Percentiles rank a stretch among this genome's conserved stretches.
phyloP scores from a whole-genome alignment of 2,888 invertebrate genomes.

The Malacosoma neustria region DNA sequence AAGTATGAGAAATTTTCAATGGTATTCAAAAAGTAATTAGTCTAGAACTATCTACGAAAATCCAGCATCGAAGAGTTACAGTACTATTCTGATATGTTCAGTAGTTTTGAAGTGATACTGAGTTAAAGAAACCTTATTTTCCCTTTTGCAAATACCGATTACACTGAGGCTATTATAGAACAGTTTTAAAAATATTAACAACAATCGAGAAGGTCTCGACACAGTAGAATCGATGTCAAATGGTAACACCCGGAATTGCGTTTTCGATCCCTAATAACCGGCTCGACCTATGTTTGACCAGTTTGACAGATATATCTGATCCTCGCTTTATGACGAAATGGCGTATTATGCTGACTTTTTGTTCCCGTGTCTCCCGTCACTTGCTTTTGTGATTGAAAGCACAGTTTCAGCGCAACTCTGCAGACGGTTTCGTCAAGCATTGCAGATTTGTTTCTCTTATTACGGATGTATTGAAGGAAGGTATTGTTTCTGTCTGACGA shows the following conservation, averaged over 20 bases:
- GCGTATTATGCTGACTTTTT: constrained; percentile 65
- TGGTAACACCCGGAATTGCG: neutral
- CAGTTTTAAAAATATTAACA: too few relatives aligned
- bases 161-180: too few relatives aligned
- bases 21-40: too few relatives aligned
- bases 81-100: too few relatives aligned
- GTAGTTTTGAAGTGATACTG: too few relatives aligned
- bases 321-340: constrained; percentile 67
- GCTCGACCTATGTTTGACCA: constrained; percentile 56
- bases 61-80: too few relatives aligned
- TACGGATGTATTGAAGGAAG: neutral
- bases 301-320: constrained; percentile 72
- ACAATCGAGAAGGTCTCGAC: too few relatives aligned
- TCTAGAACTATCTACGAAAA: too few relatives aligned
- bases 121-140: too few relatives aligned
- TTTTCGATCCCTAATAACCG: constrained; percentile 7
- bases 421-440: constrained; percentile 29
- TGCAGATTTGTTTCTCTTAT: neutral
- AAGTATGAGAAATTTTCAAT: too few relatives aligned
- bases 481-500: constrained; percentile 38
- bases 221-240: neutral
- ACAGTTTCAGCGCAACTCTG: constrained; percentile 40
- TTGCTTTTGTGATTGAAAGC: constrained; percentile 63
- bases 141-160: too few relatives aligned
- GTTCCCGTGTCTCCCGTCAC: constrained; percentile 66